phyloP scores from a whole-genome alignment of 2,797 vertebrate species.

The Micromesistius poutassou region DNA sequence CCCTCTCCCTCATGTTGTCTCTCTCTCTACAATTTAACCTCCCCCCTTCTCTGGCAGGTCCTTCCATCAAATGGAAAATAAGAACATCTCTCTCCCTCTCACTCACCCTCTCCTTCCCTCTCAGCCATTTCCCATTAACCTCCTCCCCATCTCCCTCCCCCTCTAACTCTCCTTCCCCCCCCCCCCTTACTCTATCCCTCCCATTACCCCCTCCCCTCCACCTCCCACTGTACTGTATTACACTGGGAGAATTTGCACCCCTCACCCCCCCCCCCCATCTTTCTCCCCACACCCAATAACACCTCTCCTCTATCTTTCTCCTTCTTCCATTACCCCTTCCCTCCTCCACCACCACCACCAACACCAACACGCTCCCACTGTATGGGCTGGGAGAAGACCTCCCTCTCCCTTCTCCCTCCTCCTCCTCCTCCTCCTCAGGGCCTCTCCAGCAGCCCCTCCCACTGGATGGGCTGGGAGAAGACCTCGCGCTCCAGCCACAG shows the following conservation, averaged over 20 bases:
- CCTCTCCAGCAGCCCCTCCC: conserved; percentile 89
- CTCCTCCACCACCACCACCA: neutral
- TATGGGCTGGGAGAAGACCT: conserved; percentile 95
- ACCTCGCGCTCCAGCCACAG: conserved; percentile 97
- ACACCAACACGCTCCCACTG: conserved; percentile 91
- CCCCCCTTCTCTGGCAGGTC: neutral
- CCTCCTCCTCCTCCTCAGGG: conserved; percentile 31
- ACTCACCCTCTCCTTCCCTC: neutral
- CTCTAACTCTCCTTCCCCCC: too few species aligned
- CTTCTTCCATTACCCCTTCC: conserved; percentile 8
- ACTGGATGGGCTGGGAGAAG: conserved; percentile 93
- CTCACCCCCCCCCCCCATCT: neutral
- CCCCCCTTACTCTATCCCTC: too few species aligned
- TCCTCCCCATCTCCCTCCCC: too few species aligned
- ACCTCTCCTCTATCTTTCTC: neutral
- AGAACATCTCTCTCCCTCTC: neutral
- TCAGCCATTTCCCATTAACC: neutral
- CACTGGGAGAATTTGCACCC: too few species aligned
- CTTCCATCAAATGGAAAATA: too few species aligned
- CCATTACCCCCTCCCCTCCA: too few species aligned
- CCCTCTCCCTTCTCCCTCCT: conserved; percentile 50
- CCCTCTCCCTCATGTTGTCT: neutral
- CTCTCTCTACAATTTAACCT: neutral
- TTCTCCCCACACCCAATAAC: neutral
- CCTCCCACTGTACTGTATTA: too few species aligned